Base-by-base conservation (phyloP, 2,113 vertebrate species). In the Cathartes aura region DNA sequence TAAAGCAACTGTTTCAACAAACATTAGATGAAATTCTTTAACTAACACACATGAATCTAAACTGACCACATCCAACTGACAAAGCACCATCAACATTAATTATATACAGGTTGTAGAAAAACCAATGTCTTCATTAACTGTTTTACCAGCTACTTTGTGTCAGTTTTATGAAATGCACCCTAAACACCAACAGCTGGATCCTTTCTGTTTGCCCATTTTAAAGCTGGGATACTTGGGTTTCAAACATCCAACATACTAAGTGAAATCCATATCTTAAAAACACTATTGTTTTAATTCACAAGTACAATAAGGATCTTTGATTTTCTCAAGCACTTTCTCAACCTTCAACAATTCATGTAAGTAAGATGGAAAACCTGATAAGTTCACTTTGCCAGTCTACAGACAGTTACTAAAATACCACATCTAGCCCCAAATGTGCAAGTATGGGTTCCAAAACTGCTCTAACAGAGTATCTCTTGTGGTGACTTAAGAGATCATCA, bases 1-100 rank as follows among this genome's bases (percentile, higher is more conserved):
- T 82, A 98, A 96, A 97, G 97, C 97, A 98, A 95, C 92, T 66
- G 76, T 94, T 95, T 63, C 97, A 98, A 98, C 95, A 93, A 96
- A 97, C 97, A 97, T 20, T 38, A 74, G 90, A 97, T 91, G 92
- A 97, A 94, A 79, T 83, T 88, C 70, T 93, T 73, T 64, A 94
- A 85, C 68, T 95, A 97, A 98, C 98, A 97, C 32, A 97, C 86
- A 94, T 76, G 95, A 96, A 71, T 95, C 94, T 98, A 71, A 95
- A 93, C 79, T 96, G 97, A 90, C 63, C 96, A 98, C 98, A 98
- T 90, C 81, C 59, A 91, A 74, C 47, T 87, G 93, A 98, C 96
- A 95, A 95, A 92, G 98, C 94, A 97, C 84, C 97, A 42, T 60
- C 62, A 82, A 87, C 96, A 87, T 93, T 52, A 78, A 91, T 90